Conservation (phyloP, 2,797 vertebrate species). For the Gallinago solitaria region DNA sequence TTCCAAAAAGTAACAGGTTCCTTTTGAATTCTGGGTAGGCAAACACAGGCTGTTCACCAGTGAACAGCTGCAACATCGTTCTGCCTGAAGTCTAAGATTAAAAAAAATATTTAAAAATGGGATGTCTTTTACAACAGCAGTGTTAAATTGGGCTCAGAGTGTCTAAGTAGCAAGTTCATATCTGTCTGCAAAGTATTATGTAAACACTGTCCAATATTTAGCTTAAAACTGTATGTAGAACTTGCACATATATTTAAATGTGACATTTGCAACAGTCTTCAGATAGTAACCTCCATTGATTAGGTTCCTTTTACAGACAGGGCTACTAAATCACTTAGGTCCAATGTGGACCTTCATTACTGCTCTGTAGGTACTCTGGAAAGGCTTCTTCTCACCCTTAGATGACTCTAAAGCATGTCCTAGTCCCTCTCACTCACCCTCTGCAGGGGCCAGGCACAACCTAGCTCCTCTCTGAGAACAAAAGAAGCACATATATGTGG, state of each 20-base stretch:
- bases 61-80: background rate
- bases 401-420: background rate
- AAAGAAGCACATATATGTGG: background rate
- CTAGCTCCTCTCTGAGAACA: background rate
- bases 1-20: background rate
- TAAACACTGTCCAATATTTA: background rate
- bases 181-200: background rate
- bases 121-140: background rate
- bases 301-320: background rate
- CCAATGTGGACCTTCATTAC: background rate
- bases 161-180: background rate
- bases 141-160: background rate
- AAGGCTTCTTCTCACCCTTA: background rate
- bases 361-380: background rate
- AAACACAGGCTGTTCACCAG: background rate
- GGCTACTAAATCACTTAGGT: background rate
- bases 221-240: background rate
- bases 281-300: background rate
- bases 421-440: background rate
- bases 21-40: background rate
- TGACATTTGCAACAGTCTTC: background rate
- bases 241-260: background rate
- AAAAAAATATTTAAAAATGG: background rate
- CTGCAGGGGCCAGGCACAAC: background rate
- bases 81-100: background rate